Conservation (phyloP, 2,888 invertebrate genomes). For the Lasioglossum leucozonium region DNA sequence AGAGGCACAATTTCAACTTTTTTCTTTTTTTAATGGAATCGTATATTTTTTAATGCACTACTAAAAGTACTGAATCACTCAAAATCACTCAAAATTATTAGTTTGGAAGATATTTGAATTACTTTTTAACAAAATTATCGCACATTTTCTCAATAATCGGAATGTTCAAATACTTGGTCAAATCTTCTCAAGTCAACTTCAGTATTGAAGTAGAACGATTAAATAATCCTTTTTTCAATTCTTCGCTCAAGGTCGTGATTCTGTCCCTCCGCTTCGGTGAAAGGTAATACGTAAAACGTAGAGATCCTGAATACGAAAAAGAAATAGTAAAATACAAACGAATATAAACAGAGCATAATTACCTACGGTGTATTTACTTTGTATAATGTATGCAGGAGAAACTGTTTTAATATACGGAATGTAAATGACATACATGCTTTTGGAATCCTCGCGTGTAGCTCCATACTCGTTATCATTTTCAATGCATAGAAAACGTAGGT, state of each 20-base stretch:
- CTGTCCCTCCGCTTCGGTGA: neutral
- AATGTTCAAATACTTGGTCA: neutral
- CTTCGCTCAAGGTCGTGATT: neutral
- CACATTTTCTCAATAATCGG: too few species aligned
- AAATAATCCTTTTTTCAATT: neutral
- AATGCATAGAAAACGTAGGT: constrained; percentile 8
- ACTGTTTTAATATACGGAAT: constrained; percentile 10
- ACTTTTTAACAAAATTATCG: too few species aligned
- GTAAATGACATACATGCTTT: constrained; percentile 2
- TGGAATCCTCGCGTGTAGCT: neutral
- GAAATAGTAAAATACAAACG: neutral
- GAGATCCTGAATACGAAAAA: neutral
- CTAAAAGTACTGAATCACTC: too few species aligned
- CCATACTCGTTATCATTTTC: constrained; percentile 3
- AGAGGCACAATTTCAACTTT: too few species aligned
- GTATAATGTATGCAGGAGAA: neutral
- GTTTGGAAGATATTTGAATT: too few species aligned
- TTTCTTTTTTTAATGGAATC: too few species aligned
- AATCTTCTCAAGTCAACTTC: neutral
- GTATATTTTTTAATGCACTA: too few species aligned
- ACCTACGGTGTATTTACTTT: neutral
- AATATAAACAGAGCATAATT: neutral
- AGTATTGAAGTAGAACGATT: neutral
- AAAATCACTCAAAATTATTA: too few species aligned
- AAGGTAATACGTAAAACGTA: neutral